phyloP scores from a whole-genome alignment of 2,888 invertebrate genomes.

The Matsumyia berberina region DNA sequence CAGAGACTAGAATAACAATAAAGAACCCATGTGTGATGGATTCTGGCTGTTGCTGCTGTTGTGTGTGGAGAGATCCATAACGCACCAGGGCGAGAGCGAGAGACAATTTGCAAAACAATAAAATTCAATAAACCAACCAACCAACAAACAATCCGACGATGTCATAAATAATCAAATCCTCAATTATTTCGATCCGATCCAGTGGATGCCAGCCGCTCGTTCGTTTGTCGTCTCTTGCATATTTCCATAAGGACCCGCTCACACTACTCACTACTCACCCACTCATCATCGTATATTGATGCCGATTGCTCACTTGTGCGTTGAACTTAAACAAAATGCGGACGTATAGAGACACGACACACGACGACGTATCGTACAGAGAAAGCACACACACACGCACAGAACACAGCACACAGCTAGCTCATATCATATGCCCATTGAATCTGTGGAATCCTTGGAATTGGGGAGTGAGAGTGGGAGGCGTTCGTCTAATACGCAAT shows the following conservation, averaged over 20 bases:
- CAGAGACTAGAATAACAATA: constrained; percentile 42
- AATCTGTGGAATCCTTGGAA: constrained; percentile 49
- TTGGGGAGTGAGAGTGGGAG: constrained; percentile 10
- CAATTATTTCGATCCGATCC: constrained; percentile 74
- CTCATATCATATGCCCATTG: constrained; percentile 72
- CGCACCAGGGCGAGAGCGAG: constrained; percentile 24
- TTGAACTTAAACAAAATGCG: constrained; percentile 72
- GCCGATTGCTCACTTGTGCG: constrained; percentile 74
- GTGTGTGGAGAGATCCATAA: constrained; percentile 39
- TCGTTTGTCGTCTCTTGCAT: constrained; percentile 24
- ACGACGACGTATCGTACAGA: constrained; percentile 19
- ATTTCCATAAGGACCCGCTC: constrained; percentile 64
- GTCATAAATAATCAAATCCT: constrained; percentile 76
- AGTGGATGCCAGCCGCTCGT: constrained; percentile 39
- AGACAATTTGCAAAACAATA: constrained; percentile 75
- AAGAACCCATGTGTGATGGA: constrained; percentile 37
- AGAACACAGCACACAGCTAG: not conserved
- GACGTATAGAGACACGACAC: constrained; percentile 7
- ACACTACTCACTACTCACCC: constrained; percentile 34
- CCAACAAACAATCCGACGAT: constrained; percentile 74
- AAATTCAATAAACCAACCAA: constrained; percentile 76
- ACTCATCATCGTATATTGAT: constrained; percentile 67
- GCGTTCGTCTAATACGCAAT: constrained; percentile 67
- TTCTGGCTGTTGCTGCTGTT: constrained; percentile 12
- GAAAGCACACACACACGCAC: constrained; percentile 17